Conservation (phyloP, 2,797 vertebrate genomes). For the Gallinago nigripennis region DNA sequence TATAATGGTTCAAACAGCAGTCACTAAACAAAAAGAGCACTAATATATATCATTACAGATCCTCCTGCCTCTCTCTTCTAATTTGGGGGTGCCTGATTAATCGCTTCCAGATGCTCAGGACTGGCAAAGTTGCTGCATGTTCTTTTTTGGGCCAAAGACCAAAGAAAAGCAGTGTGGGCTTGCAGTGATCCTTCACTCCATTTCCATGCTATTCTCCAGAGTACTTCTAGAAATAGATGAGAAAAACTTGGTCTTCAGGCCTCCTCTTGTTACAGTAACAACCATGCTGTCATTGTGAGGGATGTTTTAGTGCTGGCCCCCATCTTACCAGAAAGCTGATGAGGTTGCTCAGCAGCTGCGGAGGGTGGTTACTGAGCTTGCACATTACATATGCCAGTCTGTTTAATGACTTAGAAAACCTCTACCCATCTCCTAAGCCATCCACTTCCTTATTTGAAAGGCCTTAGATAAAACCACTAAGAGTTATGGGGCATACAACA, state of each 20-base stretch:
- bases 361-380: background rate
- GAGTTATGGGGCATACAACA: constrained; percentile 32
- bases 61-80: background rate
- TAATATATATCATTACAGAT: background rate
- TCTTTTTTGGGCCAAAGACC: background rate
- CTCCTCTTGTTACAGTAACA: rapidly evolving
- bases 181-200: background rate
- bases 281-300: background rate
- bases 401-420: background rate
- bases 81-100: background rate
- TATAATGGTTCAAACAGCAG: background rate
- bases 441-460: background rate
- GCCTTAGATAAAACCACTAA: constrained; percentile 1
- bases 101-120: background rate
- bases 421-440: background rate
- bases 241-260: background rate
- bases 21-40: background rate
- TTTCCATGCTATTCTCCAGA: background rate
- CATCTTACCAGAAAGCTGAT: background rate
- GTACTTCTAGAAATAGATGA: background rate
- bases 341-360: background rate
- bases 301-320: background rate
- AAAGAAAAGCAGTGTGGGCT: background rate
- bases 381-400: background rate
- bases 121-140: background rate